Percentiles rank a stretch among this genome's conserved stretches.
These are phyloP conservation scores for Drosophila helvetica DNA, from an alignment of 2,888 invertebrate species.

Conservation along the genomic window DNA sequence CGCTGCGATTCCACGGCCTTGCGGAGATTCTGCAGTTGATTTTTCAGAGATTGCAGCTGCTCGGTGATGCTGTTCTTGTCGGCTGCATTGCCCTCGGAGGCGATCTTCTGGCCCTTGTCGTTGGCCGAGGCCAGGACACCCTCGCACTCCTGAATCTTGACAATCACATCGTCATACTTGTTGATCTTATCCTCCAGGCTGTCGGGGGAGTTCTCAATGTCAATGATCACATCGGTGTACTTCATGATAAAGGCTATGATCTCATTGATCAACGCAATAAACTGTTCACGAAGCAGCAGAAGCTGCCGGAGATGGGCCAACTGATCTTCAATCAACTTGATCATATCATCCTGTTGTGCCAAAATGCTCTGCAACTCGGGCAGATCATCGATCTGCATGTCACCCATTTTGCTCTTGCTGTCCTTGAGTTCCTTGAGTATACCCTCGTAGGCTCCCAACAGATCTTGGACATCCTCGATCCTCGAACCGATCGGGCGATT, in stretches of 20 bases:
- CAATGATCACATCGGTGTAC: slow-evolving; percentile 92
- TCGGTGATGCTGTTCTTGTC: slow-evolving; percentile 95
- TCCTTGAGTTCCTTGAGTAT: slow-evolving; percentile 91
- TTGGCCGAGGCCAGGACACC: slow-evolving; percentile 93
- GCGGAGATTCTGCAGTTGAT: slow-evolving; percentile 91
- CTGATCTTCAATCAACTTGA: slow-evolving; percentile 93
- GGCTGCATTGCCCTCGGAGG: slow-evolving; percentile 93
- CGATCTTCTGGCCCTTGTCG: slow-evolving; percentile 96
- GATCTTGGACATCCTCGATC: slow-evolving; percentile 94
- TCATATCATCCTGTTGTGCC: slow-evolving; percentile 93
- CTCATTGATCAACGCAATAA: slow-evolving; percentile 93
- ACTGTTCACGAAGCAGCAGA: slow-evolving; percentile 93
- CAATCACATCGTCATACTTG: slow-evolving; percentile 92
- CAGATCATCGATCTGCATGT: slow-evolving; percentile 90
- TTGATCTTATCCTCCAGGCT: slow-evolving; percentile 94
- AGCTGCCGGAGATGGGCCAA: slow-evolving; percentile 91
- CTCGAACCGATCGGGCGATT: slow-evolving; percentile 94
- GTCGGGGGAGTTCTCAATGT: slow-evolving; percentile 93
- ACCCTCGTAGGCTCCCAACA: slow-evolving; percentile 90
- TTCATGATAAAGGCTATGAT: slow-evolving; percentile 94
- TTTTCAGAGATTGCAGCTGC: slow-evolving; percentile 93
- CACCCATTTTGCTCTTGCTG: slow-evolving; percentile 90
- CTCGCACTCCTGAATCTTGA: slow-evolving; percentile 95
- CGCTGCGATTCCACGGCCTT: slow-evolving; percentile 93
- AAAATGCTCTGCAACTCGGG: slow-evolving; percentile 92